Conservation (phyloP, 2,113 vertebrate species). For the Hyla sarda region DNA sequence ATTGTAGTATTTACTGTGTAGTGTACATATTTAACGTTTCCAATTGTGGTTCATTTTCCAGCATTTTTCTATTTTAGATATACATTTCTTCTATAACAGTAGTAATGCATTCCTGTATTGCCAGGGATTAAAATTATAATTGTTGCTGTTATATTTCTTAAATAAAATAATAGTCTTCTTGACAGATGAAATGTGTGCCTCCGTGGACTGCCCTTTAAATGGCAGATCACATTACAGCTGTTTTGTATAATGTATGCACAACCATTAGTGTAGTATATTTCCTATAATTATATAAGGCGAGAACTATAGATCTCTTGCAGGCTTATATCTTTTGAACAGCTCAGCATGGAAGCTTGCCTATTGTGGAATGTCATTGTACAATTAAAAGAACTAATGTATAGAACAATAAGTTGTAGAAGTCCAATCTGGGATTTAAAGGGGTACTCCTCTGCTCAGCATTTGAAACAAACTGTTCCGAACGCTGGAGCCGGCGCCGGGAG, state of each 20-base stretch:
- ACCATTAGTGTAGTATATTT: neutral
- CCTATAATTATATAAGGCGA: slow-evolving; percentile 14
- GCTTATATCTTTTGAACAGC: slow-evolving; percentile 10
- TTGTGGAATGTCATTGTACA: slow-evolving; percentile 1
- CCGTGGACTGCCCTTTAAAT: slow-evolving; percentile 10
- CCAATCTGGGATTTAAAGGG: neutral
- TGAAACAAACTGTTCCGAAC: no score
- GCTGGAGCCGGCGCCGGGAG: no score
- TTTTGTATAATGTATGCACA: neutral
- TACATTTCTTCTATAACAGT: neutral
- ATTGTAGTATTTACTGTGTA: neutral
- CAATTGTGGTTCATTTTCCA: neutral
- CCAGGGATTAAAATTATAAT: neutral
- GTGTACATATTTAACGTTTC: neutral
- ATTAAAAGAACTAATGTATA: neutral
- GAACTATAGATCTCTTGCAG: slow-evolving; percentile 23
- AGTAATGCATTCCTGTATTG: neutral
- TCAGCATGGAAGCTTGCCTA: slow-evolving; percentile 20
- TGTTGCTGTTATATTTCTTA: neutral
- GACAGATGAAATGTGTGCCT: neutral
- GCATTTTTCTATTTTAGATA: neutral
- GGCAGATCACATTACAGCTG: slow-evolving; percentile 5
- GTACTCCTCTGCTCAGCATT: no score
- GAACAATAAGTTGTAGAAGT: neutral
- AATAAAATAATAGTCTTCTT: neutral